These are phyloP conservation scores for Diplazon laetatorius DNA, from an alignment of 2,888 invertebrate species.

Conservation along the genomic window DNA sequence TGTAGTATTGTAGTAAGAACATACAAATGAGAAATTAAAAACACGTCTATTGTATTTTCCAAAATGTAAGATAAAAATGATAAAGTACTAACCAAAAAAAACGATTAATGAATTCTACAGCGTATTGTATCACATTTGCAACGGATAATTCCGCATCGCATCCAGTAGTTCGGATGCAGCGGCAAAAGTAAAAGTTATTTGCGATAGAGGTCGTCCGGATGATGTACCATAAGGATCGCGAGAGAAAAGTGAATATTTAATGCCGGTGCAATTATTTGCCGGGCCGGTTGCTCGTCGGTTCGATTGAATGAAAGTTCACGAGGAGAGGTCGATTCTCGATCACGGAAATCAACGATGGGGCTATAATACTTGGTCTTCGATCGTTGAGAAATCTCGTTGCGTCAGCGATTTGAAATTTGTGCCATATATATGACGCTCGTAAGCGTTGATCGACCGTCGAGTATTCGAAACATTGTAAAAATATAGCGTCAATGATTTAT, in stretches of 20 bases:
- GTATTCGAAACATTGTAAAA: background rate
- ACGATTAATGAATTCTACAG: no score
- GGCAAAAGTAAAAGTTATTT: conserved; percentile 61
- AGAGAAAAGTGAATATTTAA: conserved; percentile 64
- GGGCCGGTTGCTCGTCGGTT: conserved; percentile 15
- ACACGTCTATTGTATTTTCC: no score
- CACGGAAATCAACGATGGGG: conserved; percentile 41
- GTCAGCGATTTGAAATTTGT: background rate
- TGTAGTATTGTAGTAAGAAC: no score
- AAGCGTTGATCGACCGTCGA: background rate
- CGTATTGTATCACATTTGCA: conserved; percentile 5
- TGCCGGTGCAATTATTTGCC: conserved; percentile 53
- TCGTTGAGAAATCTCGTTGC: background rate
- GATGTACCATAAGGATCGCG: conserved; percentile 20
- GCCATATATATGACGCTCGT: background rate
- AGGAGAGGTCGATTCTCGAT: conserved; percentile 50
- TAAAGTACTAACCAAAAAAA: no score
- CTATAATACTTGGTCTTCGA: background rate
- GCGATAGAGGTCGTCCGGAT: conserved; percentile 25
- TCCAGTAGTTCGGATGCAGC: conserved; percentile 25
- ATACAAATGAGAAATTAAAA: no score
- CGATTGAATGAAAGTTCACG: conserved; percentile 29
- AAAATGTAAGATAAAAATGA: no score
- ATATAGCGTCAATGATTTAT: background rate
- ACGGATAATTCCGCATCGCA: background rate